Evolutionary conservation across 2,797 vertebrate genomes (phyloP).

Genomic region (Artibeus jamaicensis): DNA sequence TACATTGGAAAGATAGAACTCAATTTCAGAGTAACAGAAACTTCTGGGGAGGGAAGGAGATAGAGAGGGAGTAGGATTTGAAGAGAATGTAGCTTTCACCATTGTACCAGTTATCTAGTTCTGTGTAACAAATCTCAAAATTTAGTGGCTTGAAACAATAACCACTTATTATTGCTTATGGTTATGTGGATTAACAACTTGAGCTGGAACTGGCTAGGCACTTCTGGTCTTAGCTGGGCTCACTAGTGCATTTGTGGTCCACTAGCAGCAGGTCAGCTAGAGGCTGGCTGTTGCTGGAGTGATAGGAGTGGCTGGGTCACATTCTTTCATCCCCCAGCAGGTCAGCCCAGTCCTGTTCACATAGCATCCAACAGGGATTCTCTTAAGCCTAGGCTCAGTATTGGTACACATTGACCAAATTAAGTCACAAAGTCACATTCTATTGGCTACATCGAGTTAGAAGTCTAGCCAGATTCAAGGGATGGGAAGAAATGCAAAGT

Average conservation of each 20-base stretch:
- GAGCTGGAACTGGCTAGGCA: background rate
- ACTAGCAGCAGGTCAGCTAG: background rate
- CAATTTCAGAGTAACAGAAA: conserved; percentile 3
- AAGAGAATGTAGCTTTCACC: background rate
- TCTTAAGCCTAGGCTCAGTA: background rate
- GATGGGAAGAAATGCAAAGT: background rate
- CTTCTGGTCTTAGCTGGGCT: background rate
- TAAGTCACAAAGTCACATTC: background rate
- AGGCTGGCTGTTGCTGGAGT: background rate
- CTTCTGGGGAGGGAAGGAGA: background rate
- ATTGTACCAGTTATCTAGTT: background rate
- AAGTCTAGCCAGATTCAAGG: background rate
- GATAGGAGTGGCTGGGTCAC: background rate
- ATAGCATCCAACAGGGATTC: background rate
- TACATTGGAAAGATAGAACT: background rate
- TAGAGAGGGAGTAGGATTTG: background rate
- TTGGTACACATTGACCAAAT: background rate
- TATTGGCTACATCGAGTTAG: background rate
- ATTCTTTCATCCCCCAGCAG: background rate
- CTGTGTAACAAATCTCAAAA: background rate
- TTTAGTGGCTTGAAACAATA: background rate
- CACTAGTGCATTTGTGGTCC: background rate
- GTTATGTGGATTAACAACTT: background rate
- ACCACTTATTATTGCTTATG: background rate
- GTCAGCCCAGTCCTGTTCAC: background rate